Evolutionary conservation across 2,797 vertebrate genomes (phyloP), one percentile per base, ranked within the genome.

Genomic region (Pseudopleuronectes americanus): DNA sequence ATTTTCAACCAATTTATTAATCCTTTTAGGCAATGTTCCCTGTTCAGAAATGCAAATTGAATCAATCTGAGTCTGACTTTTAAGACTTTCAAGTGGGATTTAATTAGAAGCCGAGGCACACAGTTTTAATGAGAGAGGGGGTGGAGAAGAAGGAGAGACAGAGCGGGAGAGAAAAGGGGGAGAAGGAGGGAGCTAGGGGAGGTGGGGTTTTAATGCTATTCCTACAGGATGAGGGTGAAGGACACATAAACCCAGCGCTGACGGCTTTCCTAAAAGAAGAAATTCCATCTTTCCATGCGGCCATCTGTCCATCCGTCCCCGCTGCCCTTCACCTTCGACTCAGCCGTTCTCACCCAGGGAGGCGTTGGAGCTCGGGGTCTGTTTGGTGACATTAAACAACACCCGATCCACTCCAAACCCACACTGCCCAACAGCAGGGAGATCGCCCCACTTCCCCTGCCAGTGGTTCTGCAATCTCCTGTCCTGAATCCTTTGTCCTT

Each of bases 51-150:
- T 94, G 94, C 93, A 94, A 94, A 94, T 94, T 94, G 93, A 94
- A 94, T 94, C 93, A 94, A 94, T 94, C 93, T 94, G 92, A 94
- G 90, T 92, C 94, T 93, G 94, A 94, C 92, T 94, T 94, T 94
- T 94, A 93, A 94, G 93, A 94, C 93, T 94, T 94, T 94, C 93
- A 94, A 94, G 93, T 93, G 93, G 93, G 93, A 94, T 94, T 94
- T 94, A 94, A 94, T 94, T 94, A 94, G 93, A 94, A 94, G 92
- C 92, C 60, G 88, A 92, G 92, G 92, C 92, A 70, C 91, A 87
- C 90, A 88, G 91, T 94, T 94, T 94, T 94, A 94, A 94, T 94
- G 93, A 94, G 93, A 91, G 93, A 92, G 92, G 90, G 92, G 92
- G 92, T 90, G 90, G 89, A 83, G 88, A 80, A 70, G 73, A 84